phyloP scores from a whole-genome alignment of 2,113 vertebrate genomes.

The Microcebus murinus region DNA sequence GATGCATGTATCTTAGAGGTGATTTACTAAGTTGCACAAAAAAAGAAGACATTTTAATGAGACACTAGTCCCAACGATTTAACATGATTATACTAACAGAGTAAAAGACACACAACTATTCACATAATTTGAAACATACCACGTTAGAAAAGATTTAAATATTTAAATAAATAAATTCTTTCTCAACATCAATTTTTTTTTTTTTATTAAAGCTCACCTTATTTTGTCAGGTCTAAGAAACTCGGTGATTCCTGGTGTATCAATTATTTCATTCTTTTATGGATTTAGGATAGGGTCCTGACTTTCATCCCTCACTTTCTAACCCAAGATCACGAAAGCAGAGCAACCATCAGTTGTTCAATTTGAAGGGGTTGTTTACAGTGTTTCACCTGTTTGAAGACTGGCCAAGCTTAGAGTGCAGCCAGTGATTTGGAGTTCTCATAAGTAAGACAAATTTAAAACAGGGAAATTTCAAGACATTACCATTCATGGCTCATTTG shows the following conservation, averaged over 20 bases:
- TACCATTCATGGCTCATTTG: neutral
- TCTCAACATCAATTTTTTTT: constrained; percentile 14
- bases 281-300: neutral
- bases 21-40: neutral
- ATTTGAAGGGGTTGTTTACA: neutral
- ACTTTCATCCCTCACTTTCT: neutral
- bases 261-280: neutral
- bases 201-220: constrained; percentile 24
- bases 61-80: neutral
- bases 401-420: neutral
- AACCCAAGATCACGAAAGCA: neutral
- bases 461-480: constrained; percentile 51
- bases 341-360: neutral
- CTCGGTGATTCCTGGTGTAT: neutral
- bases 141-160: neutral
- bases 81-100: neutral
- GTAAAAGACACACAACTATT: neutral
- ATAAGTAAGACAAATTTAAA: constrained; percentile 37
- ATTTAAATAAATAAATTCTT: neutral
- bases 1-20: neutral
- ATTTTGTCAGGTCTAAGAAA: neutral
- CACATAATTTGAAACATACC: neutral
- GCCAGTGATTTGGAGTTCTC: neutral
- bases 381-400: constrained; percentile 3
- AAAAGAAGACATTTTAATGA: neutral